Evolutionary conservation across 2,113 vertebrate genomes (phyloP), one percentile per base, ranked within the genome.

Genomic region (Seriola dumerili): DNA sequence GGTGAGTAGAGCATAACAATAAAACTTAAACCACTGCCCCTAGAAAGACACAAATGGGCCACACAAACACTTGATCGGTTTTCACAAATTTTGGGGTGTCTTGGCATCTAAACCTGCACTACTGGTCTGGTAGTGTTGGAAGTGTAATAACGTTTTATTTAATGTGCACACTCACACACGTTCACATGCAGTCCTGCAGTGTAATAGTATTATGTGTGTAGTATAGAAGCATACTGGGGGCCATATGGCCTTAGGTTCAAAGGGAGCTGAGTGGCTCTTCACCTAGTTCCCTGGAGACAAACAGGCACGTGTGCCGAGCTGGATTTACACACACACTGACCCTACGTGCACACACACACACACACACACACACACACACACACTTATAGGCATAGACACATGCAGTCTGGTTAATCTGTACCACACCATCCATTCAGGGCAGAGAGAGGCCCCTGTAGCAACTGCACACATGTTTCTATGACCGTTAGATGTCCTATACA

Each of bases 341-440:
- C 29, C 19, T 52, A 8, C 25, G 29, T 34, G 69, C 75, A 61
- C 23, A 58, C 61, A 46, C 67, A 79, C 59, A 64, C 55, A 65
- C 61, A 79, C 54, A 75, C 74, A 84, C 63, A 66, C 76, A 78
- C 76, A 59, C 63, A 85, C 73, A 38, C 61, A 80, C 84, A 80
- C 82, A 76, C 80, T 34, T 59, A 38, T 58, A 85, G 72, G 78
- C 84, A 77, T 44, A 79, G 73, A 84, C 71, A 69, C 78, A 91
- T 79, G 74, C 89, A 88, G 85, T 85, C 91, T 90, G 88, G 88
- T 92, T 94, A 94, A 94, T 92, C 90, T 93, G 87, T 92, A 93
- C 90, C 94, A 93, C 93, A 93, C 89, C 85, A 89, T 76, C 80
- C 85, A 80, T 88, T 73, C 62, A 29, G 85, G 67, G 74, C 79